Evolutionary conservation across 2,888 invertebrate genomes (phyloP), one percentile per base, ranked within the genome.

Genomic region (Julus scandinavius): DNA sequence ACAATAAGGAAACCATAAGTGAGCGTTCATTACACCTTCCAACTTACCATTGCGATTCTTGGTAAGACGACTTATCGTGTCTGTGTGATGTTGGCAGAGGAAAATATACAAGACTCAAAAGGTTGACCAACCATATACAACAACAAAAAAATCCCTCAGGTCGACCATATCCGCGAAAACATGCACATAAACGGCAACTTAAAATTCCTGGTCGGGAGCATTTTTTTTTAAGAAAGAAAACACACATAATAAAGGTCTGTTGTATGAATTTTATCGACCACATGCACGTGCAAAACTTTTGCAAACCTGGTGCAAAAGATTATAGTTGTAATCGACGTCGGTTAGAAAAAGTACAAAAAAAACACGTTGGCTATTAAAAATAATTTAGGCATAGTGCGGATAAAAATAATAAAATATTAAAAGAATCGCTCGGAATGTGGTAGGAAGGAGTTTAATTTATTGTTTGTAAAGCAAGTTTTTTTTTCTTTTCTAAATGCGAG

Each of bases 321-420:
- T 29, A 29, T 29, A 29, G 29, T 29, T 29, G 29, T 29, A 45
- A 7, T 54, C 17, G 17, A 17, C 11, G 54, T 54, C 11, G 3
- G 17, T 29, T 29, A 29, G 29, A 29, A 29, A 29, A 29, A 29
- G 29, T 29, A 29, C 29, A 29, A 29, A 29, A 63, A 63, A 63
- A 63, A n/a, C 54, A 54, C 20, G 63, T 54, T n/a, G 63, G 63
- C 63, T 63, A 63, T 63, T 63, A 63, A 63, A 63, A 63, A 63
- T 63, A 63, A 63, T 63, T 20, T 63, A 63, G 63, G 63, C 63
- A 17, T 20, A 5, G 63, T 17, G 63, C 17, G 63, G 63, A 63
- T 63, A 63, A 63, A 63, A 63, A 63, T 63, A 63, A 17, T 63
- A 63, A 63, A 63, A 63, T 63, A 63, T 63, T 63, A 63, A 63